Evolutionary conservation across 1,140 invertebrate species (phyloP).

Genomic region (Magallana angulata): DNA sequence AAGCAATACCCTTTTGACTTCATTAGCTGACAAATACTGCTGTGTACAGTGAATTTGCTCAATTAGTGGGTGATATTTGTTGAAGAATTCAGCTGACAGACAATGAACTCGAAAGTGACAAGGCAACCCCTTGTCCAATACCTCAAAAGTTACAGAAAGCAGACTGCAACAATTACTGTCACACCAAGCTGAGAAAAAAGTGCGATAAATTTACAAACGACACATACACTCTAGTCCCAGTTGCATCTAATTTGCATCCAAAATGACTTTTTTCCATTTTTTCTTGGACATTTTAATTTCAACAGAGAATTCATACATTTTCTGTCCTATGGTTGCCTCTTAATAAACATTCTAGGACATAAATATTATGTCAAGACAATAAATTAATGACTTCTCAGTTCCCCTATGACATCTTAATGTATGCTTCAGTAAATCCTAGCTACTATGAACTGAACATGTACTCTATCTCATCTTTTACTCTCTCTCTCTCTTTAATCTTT

Average conservation of each 20-base stretch:
- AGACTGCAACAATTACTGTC: neutral
- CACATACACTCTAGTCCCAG: neutral
- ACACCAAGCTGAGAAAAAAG: neutral
- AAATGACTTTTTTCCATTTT: neutral
- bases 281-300: slow-evolving; percentile 18
- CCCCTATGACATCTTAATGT: slow-evolving; percentile 4
- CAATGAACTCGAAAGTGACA: neutral
- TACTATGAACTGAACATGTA: neutral
- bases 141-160: neutral
- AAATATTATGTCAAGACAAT: slow-evolving; percentile 19
- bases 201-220: neutral
- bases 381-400: slow-evolving; percentile 26
- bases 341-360: neutral
- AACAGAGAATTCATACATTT: neutral
- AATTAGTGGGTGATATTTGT: no score
- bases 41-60: no score
- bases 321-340: neutral
- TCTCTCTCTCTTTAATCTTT: no score
- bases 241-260: neutral
- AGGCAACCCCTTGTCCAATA: slow-evolving; percentile 1
- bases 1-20: no score
- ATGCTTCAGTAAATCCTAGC: slow-evolving; percentile 6
- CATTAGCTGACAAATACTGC: no score
- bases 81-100: no score
- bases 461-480: neutral